Evolutionary conservation across 1,140 invertebrate genomes (phyloP), one percentile per base, ranked within the genome.

Genomic region (Drosophila ogumai): DNA sequence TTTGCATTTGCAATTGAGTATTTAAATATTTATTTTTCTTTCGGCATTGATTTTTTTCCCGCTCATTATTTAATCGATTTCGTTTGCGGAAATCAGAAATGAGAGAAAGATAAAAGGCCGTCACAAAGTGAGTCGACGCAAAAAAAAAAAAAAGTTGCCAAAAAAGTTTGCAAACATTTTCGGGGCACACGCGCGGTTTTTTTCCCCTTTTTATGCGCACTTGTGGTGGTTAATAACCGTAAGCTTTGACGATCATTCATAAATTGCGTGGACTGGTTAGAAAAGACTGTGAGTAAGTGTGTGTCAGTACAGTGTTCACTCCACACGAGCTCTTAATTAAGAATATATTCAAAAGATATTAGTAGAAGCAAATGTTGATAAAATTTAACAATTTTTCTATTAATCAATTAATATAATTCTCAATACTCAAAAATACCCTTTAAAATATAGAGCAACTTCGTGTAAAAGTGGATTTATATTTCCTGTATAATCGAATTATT

Each of bases 171-270:
- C 81, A 69, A 86, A 82, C 72, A 84, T 78, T 77, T 73, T 59
- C 19, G 55, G 67, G 67, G 54, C 67, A 73, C 69, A 73, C 69
- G 69, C 75, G 74, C 75, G 41, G 19, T 13, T 57, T 65, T 32
- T 19, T 15, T 19, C 0, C 25, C 25, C 5, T 54, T 36, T 63
- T 13, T 19, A 19, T 34, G 13, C 46, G 75, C 75, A 44, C 80
- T 79, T 86, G 80, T 87, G 41, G 88, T 80, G 67, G 84, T 88
- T 88, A 81, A 90, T 78, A 78, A 82, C 80, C 84, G 59, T 84
- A 80, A 77, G 81, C 84, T 77, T 71, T 64, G 73, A 41, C 73
- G 85, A 88, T 88, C 84, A 90, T 88, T 88, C 85, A 88, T 88
- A 88, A 88, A 88, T 78, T 88, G 81, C 68, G 64, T 90, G 84